phyloP scores from a whole-genome alignment of 37 sponge, comb jelly and placozoan genomes.

The Halichondria panicea region DNA sequence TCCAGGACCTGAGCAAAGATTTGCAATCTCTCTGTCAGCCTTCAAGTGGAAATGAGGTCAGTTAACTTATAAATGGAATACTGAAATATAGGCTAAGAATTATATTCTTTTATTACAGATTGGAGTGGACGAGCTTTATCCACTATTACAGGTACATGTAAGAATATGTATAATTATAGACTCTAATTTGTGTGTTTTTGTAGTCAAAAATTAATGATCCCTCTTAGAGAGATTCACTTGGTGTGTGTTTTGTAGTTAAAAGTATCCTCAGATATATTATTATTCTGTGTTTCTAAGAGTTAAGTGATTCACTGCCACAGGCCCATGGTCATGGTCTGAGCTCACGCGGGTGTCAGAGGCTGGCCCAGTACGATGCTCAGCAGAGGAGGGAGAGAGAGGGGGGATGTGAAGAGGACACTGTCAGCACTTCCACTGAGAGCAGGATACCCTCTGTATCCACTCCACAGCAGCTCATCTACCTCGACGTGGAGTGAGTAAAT shows the following conservation, averaged over 20 bases:
- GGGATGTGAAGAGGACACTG: background rate
- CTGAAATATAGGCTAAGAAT: background rate
- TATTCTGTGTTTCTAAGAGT: background rate
- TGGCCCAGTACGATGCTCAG: constrained; percentile 15
- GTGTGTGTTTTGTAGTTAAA: too few relatives aligned
- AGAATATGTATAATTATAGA: too few relatives aligned
- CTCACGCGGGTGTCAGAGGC: constrained; percentile 21
- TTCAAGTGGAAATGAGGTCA: too few relatives aligned
- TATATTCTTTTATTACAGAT: background rate
- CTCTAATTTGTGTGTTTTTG: too few relatives aligned
- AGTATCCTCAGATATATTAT: background rate
- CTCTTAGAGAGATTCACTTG: too few relatives aligned
- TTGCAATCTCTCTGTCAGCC: constrained; percentile 22
- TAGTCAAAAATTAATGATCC: too few relatives aligned
- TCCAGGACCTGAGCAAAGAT: constrained; percentile 41
- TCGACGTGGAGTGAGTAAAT: constrained; percentile 7
- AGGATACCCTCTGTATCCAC: constrained; percentile 41
- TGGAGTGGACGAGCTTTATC: constrained; percentile 44
- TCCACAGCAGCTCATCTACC: constrained; percentile 24
- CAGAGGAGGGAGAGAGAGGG: constrained; percentile 16
- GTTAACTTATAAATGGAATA: too few relatives aligned
- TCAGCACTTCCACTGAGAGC: background rate
- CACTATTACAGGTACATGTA: constrained; percentile 66
- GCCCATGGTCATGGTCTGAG: constrained; percentile 67
- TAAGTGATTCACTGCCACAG: constrained; percentile 4